phyloP scores from a whole-genome alignment of 2,113 vertebrate species.

The Rhea pennata region DNA sequence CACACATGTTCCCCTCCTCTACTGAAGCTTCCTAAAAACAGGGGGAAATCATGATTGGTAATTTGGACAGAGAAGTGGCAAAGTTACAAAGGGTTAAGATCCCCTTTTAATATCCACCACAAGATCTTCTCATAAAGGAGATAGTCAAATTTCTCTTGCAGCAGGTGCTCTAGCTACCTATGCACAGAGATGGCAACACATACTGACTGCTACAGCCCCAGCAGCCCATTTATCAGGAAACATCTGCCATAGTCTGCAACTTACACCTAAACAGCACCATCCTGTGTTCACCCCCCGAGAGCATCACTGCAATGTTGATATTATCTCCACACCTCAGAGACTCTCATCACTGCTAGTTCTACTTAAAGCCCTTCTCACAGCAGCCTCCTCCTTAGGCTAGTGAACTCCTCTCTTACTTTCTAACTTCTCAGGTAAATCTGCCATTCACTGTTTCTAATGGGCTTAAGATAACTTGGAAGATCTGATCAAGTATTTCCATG shows the following conservation, averaged over 20 bases:
- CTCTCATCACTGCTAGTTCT: neutral
- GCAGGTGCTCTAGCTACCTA: neutral
- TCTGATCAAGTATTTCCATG: neutral
- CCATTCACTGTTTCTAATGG: neutral
- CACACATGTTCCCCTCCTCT: neutral
- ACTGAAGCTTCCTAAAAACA: neutral
- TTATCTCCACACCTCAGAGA: neutral
- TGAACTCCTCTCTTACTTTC: neutral
- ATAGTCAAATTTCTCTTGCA: neutral
- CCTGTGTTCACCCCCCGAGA: neutral
- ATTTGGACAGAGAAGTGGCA: neutral
- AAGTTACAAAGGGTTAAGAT: neutral
- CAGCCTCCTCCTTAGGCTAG: neutral
- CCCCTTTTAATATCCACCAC: neutral
- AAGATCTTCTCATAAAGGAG: neutral
- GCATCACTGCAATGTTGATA: neutral
- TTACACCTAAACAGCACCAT: neutral
- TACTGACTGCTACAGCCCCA: neutral
- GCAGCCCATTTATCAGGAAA: neutral
- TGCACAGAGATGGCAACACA: rapidly evolving
- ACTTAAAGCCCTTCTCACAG: neutral
- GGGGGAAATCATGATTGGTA: neutral
- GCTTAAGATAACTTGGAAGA: neutral
- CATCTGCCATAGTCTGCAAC: neutral
- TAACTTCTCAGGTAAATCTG: neutral